phyloP scores from a whole-genome alignment of 2,888 invertebrate species.

The Idaea dimidiata region DNA sequence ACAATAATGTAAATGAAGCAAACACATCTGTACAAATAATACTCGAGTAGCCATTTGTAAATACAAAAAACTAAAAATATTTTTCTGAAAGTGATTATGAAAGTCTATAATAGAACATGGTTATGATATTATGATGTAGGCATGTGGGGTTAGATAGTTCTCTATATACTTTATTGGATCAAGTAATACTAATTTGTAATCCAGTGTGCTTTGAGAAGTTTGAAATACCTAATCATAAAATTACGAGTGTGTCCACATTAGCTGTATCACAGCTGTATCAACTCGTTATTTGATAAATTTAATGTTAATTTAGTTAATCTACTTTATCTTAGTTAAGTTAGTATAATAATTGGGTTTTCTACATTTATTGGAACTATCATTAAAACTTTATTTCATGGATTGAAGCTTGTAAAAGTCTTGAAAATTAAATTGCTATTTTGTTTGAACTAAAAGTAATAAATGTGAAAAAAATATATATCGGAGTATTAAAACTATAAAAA shows the following conservation, averaged over 20 bases:
- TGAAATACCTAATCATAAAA: constrained; percentile 9
- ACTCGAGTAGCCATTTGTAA: constrained; percentile 3
- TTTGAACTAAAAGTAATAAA: not conserved
- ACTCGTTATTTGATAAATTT: not conserved
- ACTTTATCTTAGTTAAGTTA: not conserved
- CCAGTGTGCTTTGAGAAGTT: constrained; percentile 24
- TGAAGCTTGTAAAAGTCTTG: not conserved
- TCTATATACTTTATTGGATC: constrained; percentile 26
- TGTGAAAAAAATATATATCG: not conserved
- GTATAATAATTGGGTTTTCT: constrained; percentile 7
- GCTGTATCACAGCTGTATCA: constrained; percentile 4
- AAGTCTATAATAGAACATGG: constrained; percentile 22
- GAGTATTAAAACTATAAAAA: not conserved
- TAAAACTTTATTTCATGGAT: not conserved
- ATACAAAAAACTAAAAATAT: constrained; percentile 18
- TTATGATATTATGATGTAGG: constrained; percentile 30
- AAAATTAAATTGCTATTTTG: not conserved
- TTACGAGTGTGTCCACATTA: constrained; percentile 23
- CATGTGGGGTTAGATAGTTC: constrained; percentile 26
- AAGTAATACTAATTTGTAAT: constrained; percentile 27
- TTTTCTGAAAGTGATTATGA: constrained; percentile 26
- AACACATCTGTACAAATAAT: not conserved
- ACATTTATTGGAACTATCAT: not conserved
- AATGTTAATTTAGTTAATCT: constrained; percentile 6
- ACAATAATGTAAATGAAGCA: not conserved